Percentiles rank a stretch among this genome's conserved stretches.
Evolutionary conservation across 2,113 vertebrate species (phyloP).

Genomic region (Mus pahari): DNA sequence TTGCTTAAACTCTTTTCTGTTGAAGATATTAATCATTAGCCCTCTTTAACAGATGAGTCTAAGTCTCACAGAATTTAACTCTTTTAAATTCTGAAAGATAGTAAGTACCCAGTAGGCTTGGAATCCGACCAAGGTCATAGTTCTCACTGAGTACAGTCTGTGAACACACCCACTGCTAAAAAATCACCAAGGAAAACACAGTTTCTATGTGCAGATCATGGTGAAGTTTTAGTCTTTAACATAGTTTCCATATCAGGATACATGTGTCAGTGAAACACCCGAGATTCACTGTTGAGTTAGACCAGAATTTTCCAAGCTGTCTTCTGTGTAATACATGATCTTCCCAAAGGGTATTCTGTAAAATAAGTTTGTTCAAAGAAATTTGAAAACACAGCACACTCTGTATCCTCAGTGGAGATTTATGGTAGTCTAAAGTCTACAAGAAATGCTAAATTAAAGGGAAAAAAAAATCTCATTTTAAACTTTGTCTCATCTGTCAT

Average conservation of each 20-base stretch:
- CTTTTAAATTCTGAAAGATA: conserved; percentile 8
- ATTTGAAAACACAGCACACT: not conserved
- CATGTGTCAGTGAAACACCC: not conserved
- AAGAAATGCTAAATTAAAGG: not conserved
- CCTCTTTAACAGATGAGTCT: conserved; percentile 12
- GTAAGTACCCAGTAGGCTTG: not conserved
- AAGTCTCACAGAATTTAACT: not conserved
- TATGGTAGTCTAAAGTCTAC: not conserved
- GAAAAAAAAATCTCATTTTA: not conserved
- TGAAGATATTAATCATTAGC: not conserved
- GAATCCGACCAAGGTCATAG: not conserved
- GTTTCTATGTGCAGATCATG: not conserved
- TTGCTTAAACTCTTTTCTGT: conserved; percentile 22
- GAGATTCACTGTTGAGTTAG: not conserved
- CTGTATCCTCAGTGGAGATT: conserved; percentile 2
- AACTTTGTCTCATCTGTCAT: not conserved
- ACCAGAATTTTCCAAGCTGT: conserved; percentile 37
- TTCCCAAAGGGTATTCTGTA: not conserved
- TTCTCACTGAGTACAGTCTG: not conserved
- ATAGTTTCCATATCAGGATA: not conserved
- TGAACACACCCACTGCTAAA: not conserved
- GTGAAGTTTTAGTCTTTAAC: not conserved
- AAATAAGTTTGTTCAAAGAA: conserved; percentile 41
- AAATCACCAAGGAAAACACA: conserved; percentile 9
- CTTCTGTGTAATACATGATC: not conserved